phyloP scores from a whole-genome alignment of 2,113 vertebrate species.

The Tiliqua scincoides region DNA sequence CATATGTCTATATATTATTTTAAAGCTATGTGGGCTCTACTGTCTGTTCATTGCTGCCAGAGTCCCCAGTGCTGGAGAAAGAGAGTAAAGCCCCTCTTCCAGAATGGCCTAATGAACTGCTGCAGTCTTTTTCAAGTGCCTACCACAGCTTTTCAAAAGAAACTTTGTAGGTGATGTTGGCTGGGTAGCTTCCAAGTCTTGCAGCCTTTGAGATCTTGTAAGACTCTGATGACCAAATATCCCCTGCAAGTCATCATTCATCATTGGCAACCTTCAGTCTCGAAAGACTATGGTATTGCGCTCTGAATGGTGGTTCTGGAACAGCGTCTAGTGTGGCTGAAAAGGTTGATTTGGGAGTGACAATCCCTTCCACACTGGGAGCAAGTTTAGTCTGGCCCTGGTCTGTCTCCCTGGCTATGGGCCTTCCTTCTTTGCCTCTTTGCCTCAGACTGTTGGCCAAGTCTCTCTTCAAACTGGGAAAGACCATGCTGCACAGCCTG shows the following conservation, averaged over 20 bases:
- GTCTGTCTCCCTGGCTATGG: no score
- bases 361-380: no score
- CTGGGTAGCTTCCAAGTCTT: background rate
- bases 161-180: background rate
- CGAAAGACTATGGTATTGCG: no score
- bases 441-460: no score
- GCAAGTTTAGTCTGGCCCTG: no score
- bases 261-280: no score
- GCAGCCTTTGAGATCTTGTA: background rate
- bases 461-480: no score
- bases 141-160: background rate
- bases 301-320: no score
- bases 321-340: no score
- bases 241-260: background rate
- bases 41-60: background rate
- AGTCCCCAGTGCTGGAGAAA: background rate
- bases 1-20: background rate
- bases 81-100: background rate
- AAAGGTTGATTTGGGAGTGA: background rate
- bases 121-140: background rate
- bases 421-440: no score
- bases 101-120: background rate
- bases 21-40: background rate
- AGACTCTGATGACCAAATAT: background rate
- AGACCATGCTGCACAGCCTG: no score